Base-by-base conservation (phyloP, 2,888 invertebrate genomes). In the Ichneumoninae sp. region DNA sequence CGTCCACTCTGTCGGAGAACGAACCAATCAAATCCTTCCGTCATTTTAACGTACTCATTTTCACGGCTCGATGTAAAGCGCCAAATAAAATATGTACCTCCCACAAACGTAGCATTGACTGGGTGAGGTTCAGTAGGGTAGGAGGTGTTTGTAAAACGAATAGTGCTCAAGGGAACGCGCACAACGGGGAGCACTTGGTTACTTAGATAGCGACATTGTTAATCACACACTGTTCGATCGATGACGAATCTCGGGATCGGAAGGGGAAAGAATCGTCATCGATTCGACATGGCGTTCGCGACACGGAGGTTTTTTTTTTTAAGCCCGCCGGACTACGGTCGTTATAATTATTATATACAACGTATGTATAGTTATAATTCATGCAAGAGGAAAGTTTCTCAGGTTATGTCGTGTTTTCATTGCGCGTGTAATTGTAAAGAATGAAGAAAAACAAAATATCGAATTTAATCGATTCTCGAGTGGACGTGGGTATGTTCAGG, bases 151-250 rank as follows among this genome's bases (percentile, higher is more conserved):
- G 26, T 60, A 36, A 52, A 33, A 44, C 66, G 50, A 68, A 47
- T 52, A 68, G 68, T 54, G 68, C 76, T 76, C 76, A 76, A 76
- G 40, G 66, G 13, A 40, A 54, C 44, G 68, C 76, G 76, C 76
- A 54, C 76, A 76, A 54, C 66, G 54, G 52, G 68, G 54, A 13
- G 16, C 52, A 40, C 52, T 40, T 70, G n/a, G 70, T 70, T 50
- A 44, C 16, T 52, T 30, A 30, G 33, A 33, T 52, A 70, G 52
- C 6, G 69, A 52, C 30, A 8, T n/a, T 33, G 54, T 70, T 30
- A 30, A 52, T 70, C 19, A n/a, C 10, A 0, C 22, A 50, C 26
- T 33, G 26, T 50, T 47, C 47, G 47, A 16, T 47, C 47, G 57
- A 57, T 26, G 57, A 57, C 26, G 57, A 57, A 57, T 57, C 26